These are phyloP conservation scores for Dexiosoma caninum DNA, from an alignment of 2,888 invertebrate species.

Conservation along the genomic window DNA sequence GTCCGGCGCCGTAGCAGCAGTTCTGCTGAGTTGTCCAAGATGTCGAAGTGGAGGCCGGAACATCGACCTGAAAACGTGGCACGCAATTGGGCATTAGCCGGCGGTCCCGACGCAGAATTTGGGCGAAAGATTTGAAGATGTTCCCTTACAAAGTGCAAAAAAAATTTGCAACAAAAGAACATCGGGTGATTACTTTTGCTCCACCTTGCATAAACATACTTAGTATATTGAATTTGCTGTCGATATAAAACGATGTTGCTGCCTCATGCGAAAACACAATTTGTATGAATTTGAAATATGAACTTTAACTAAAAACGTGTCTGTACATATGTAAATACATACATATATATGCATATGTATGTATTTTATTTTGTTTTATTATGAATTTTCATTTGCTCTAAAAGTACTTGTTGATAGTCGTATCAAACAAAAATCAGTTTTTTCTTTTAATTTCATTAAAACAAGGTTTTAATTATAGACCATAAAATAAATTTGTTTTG, in stretches of 20 bases:
- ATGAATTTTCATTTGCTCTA: conserved; percentile 31
- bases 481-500: conserved; percentile 62
- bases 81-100: no score
- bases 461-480: conserved; percentile 62
- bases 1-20: no score
- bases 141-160: no score
- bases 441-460: conserved; percentile 36
- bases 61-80: no score
- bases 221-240: conserved; percentile 6
- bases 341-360: neutral
- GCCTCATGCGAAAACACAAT: conserved; percentile 9
- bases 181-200: no score
- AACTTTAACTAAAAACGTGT: conserved; percentile 45
- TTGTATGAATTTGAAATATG: conserved; percentile 42
- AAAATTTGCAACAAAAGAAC: no score
- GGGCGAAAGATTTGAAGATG: no score
- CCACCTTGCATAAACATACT: no score
- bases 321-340: no score
- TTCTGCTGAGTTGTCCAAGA: no score
- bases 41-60: no score
- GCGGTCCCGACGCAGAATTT: no score
- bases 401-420: conserved; percentile 49
- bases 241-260: neutral
- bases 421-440: conserved; percentile 40
- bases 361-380: neutral